Evolutionary conservation across 2,888 invertebrate genomes (phyloP), one percentile per base, ranked within the genome.

Genomic region (Cheilosia grossa): DNA sequence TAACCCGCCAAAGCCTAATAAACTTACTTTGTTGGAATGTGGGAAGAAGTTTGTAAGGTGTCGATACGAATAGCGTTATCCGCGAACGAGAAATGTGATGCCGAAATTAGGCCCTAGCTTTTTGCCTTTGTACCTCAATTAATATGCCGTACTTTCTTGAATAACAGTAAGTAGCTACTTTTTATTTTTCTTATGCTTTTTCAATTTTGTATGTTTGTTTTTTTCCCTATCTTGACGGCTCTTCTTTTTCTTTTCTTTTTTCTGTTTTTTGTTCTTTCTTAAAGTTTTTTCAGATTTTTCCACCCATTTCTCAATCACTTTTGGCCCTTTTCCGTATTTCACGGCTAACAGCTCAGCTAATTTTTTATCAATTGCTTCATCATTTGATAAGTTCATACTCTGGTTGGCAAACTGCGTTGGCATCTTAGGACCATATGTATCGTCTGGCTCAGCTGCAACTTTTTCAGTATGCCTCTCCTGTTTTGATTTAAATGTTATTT

Each of bases 361-460:
- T 42, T 89, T 88, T 42, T 89, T 89, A 15, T 89, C 88, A 59
- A 88, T 87, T 44, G 88, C 87, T 1, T 78, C 56, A 33, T 74
- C 80, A 40, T 85, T 86, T 30, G 27, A 72, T 0, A 53, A 17
- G 3, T 17, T 47, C 24, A 64, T 37, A 33, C 21, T 87, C 10
- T 88, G 87, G 2, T 1, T 15, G 2, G 13, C 13, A 4, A 70
- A 21, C 10, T 59, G 42, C 47, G 74, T 69, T 0, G 90, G 91
- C 19, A 90, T 17, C 67, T 87, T 88, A 4, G 91, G 91, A 0
- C 91, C 91, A 81, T 91, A 91, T 0, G 87, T 44, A 17, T 88
- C 82, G 5, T 87, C 87, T 4, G 42, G 21, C 10, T 56, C 54
- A 4, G 82, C 53, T 13, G 49, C 7, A 2, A 33, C 37, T 44